These are phyloP conservation scores for Lordiphosa mommai DNA, from an alignment of 1,140 invertebrate species.

Conservation along the genomic window DNA sequence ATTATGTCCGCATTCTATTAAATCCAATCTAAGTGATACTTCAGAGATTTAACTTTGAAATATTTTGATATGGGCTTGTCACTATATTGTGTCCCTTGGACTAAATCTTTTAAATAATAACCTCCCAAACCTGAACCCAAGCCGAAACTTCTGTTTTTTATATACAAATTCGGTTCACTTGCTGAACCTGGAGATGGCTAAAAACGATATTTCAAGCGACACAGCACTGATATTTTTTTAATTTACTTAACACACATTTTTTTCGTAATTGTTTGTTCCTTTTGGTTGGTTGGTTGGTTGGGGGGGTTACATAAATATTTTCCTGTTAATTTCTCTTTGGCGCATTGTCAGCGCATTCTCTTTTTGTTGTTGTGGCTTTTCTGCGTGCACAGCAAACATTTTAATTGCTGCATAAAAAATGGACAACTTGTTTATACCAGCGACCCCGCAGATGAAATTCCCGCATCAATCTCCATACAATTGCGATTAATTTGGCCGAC, in stretches of 20 bases:
- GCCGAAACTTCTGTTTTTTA: no score
- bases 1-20: no score
- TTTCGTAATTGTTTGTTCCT: conserved; percentile 2
- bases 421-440: neutral
- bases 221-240: neutral
- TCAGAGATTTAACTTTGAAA: no score
- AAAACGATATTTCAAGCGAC: no score
- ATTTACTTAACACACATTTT: neutral
- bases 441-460: conserved; percentile 11
- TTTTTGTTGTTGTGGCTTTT: neutral
- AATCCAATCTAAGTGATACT: no score
- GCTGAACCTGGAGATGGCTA: no score
- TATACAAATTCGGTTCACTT: no score
- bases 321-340: conserved; percentile 26
- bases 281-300: neutral
- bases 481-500: conserved; percentile 53
- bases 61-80: no score
- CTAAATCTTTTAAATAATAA: no score
- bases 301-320: conserved; percentile 20
- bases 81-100: no score
- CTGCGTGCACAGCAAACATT: conserved; percentile 30
- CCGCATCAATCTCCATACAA: conserved; percentile 57
- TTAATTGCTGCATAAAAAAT: conserved; percentile 45
- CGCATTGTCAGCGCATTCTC: conserved; percentile 30
- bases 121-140: no score